phyloP scores from a whole-genome alignment of 2,113 vertebrate genomes.

The Hippocampus mohnikei region DNA sequence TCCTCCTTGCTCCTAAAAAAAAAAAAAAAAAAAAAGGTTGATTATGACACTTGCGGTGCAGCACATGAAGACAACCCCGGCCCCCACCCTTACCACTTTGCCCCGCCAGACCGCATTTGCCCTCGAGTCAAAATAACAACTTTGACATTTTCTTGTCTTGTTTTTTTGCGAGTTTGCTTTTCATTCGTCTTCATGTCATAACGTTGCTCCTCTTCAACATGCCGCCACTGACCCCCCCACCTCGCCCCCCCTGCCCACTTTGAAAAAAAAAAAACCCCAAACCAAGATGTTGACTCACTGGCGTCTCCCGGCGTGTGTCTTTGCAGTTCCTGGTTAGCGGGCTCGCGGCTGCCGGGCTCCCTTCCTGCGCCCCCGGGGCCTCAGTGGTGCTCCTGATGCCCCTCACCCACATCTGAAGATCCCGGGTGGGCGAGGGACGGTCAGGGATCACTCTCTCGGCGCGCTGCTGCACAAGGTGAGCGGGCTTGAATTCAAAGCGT shows the following conservation, averaged over 20 bases:
- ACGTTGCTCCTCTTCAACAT: background rate
- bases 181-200: too few relatives aligned
- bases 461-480: conserved; percentile 90
- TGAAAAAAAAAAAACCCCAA: background rate
- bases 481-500: too few relatives aligned
- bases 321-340: conserved; percentile 84
- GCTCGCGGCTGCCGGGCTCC: conserved; percentile 83
- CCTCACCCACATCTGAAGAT: conserved; percentile 99
- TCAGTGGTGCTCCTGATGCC: conserved; percentile 99
- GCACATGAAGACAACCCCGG: too few relatives aligned
- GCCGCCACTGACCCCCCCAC: too few relatives aligned
- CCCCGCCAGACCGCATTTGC: too few relatives aligned
- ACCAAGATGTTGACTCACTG: background rate
- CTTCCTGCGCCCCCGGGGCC: conserved; percentile 94
- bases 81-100: too few relatives aligned
- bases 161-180: too few relatives aligned
- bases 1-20: too few relatives aligned
- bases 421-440: conserved; percentile 98
- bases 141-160: too few relatives aligned
- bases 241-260: background rate
- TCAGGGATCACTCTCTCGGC: conserved; percentile 97
- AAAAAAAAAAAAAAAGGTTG: too few relatives aligned
- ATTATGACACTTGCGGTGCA: too few relatives aligned
- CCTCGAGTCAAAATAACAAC: too few relatives aligned
- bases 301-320: background rate